Evolutionary conservation across 2,888 invertebrate species (phyloP).

Genomic region (Melinopterus prodromus): DNA sequence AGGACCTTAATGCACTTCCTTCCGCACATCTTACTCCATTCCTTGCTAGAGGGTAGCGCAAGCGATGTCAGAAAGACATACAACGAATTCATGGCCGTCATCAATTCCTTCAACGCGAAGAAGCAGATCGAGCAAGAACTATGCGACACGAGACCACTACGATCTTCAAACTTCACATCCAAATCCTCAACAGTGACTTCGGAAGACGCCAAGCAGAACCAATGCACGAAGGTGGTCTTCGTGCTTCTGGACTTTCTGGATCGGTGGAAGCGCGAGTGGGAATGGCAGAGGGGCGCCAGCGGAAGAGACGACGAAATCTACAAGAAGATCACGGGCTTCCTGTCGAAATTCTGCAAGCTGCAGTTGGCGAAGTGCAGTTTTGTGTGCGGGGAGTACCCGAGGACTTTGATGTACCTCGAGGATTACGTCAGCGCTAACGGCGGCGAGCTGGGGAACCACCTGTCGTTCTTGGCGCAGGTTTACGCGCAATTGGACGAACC

Average conservation of each 20-base stretch:
- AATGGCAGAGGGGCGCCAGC: constrained; percentile 53
- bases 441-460: constrained; percentile 65
- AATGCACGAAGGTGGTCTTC: constrained; percentile 76
- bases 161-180: background rate
- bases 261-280: constrained; percentile 76
- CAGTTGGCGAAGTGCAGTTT: constrained; percentile 78
- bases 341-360: constrained; percentile 67
- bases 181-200: background rate
- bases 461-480: constrained; percentile 75
- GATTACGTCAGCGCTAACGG: constrained; percentile 71
- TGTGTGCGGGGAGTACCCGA: constrained; percentile 76
- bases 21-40: constrained; percentile 76
- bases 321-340: constrained; percentile 32
- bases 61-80: constrained; percentile 61
- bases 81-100: constrained; percentile 67
- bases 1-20: constrained; percentile 77
- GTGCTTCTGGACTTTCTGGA: constrained; percentile 79
- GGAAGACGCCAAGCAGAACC: constrained; percentile 56
- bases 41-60: constrained; percentile 64
- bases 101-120: constrained; percentile 52
- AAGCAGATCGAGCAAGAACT: constrained; percentile 32
- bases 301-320: constrained; percentile 51
- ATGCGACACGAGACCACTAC: constrained; percentile 20
- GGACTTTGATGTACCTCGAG: constrained; percentile 80
- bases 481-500: constrained; percentile 90